Base-by-base conservation (phyloP, 1,140 invertebrate genomes). In the Drosophila aff. region DNA sequence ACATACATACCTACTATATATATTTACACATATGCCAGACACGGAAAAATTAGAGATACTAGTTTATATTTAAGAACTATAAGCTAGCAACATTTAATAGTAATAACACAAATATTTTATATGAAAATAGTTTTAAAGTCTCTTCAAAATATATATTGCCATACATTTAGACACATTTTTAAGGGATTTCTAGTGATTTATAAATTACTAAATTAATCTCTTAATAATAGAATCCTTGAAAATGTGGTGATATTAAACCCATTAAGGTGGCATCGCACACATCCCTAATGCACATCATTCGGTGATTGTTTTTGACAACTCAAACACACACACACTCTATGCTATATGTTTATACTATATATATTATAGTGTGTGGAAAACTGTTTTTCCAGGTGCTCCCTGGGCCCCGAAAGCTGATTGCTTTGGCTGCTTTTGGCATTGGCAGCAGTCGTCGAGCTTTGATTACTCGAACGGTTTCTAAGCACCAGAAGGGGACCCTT, bases 401-500 rank as follows among this genome's bases (percentile, higher is more conserved):
- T 76, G 75, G 41, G 49, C 23, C 67, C 59, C 59, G 59, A 63
- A 38, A 64, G 72, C 71, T 75, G 71, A 75, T 76, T 76, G 74
- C 74, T 75, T 64, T 75, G 69, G 57, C 53, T 76, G 73, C 73
- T 74, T 57, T 74, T 52, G 47, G 57, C 67, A 82, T 76, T 81
- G 82, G 65, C 26, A 61, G 63, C 66, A 89, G 84, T 68, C 50
- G 84, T 68, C 50, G 69, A 87, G 84, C 84, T 89, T 89, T 89
- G 81, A 89, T 89, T 89, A 89, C 84, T 84, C 78, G 73, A 89
- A 89, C 77, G 74, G 81, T 81, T 81, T 89, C 77, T 79, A 89
- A 89, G 84, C 85, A 89, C 75, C 79, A 76, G 73, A 44, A 71
- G 63, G 79, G 50, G 60, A 64, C 26, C 47, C 72, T 18, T 52